Percentiles rank a stretch among this genome's conserved stretches.
Evolutionary conservation across 2,113 vertebrate species (phyloP).

Genomic region (Phocoena sinus): DNA sequence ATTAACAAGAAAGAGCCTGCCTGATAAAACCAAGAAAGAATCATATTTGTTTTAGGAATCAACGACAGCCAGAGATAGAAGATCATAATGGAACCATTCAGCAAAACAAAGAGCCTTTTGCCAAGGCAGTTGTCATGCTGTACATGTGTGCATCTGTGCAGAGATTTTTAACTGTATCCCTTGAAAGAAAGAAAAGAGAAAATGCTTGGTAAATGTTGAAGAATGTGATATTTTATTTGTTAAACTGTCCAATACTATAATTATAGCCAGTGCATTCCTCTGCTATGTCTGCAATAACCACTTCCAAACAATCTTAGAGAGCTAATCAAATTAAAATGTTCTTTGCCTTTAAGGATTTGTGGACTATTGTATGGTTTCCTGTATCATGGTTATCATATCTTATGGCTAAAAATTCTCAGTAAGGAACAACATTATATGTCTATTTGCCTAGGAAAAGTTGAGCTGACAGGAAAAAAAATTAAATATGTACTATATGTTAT

Average conservation of each 20-base stretch:
- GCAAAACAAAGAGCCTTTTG: conserved; percentile 83
- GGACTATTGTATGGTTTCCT: not conserved
- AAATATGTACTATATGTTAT: not conserved
- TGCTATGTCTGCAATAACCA: conserved; percentile 60
- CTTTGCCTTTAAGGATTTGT: not conserved
- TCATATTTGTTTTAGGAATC: conserved; percentile 84
- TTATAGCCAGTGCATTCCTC: conserved; percentile 62
- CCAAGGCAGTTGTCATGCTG: conserved; percentile 80
- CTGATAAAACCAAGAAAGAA: conserved; percentile 88
- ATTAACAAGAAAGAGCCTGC: conserved; percentile 87
- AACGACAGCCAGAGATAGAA: conserved; percentile 83
- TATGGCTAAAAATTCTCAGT: not conserved
- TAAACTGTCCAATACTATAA: conserved; percentile 69
- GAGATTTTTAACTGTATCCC: conserved; percentile 64
- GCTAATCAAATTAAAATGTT: conserved; percentile 70
- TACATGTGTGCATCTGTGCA: conserved; percentile 71
- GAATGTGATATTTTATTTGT: conserved; percentile 65
- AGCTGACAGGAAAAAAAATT: not conserved
- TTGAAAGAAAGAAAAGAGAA: not conserved
- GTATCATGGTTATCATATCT: not conserved
- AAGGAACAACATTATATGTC: not conserved
- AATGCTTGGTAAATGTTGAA: conserved; percentile 8
- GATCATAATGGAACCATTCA: conserved; percentile 80
- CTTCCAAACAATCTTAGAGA: conserved; percentile 65
- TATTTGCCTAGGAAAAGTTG: not conserved